Base-by-base conservation (phyloP, 2,113 vertebrate genomes). In the Takifugu bimaculatus region DNA sequence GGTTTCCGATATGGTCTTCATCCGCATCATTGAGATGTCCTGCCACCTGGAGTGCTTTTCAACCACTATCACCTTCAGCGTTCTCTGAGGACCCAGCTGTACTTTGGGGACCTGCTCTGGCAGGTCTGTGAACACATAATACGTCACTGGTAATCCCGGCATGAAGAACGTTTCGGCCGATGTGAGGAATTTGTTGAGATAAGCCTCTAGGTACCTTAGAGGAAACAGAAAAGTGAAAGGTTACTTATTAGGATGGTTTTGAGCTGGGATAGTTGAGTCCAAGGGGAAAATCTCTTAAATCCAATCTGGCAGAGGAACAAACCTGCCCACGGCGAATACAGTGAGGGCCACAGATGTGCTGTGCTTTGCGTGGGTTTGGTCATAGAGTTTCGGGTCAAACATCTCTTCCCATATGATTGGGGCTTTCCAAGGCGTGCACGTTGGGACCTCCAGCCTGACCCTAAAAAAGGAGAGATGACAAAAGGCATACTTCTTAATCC, bases 321-420 rank as follows among this genome's bases (percentile, higher is more conserved):
- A 93, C 92, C 88, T 92, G 80, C 92, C 91, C 15, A 93, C 80
- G 10, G 91, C 92, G 74, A 93, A 93, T 51, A 93, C 91, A 0
- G 91, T 92, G 6, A 93, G 78, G 15, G 89, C 89, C 10, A 93
- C 84, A 54, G 88, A 88, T 7, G 91, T 78, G 15, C 83, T 82
- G 64, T 64, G 6, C n/a, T 3, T 45, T 51, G 53, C 50, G 60
- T 91, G 87, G 4, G 25, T 25, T 47, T 65, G 32, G 55, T 90
- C 83, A 1, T 85, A 90, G 7, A 54, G 4, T 0, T 65, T 20
- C 13, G 89, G 77, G 13, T 92, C 45, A 3, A 93, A 93, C 79
- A 85, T 92, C 4, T 85, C 90, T 7, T 93, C 88, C 92, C 92
- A 93, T 55, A 93, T 81, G 53, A 92, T 82, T 1, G 92, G 91